Conservation (phyloP, 1,140 invertebrate species). For the Globodera rostochiensis region DNA sequence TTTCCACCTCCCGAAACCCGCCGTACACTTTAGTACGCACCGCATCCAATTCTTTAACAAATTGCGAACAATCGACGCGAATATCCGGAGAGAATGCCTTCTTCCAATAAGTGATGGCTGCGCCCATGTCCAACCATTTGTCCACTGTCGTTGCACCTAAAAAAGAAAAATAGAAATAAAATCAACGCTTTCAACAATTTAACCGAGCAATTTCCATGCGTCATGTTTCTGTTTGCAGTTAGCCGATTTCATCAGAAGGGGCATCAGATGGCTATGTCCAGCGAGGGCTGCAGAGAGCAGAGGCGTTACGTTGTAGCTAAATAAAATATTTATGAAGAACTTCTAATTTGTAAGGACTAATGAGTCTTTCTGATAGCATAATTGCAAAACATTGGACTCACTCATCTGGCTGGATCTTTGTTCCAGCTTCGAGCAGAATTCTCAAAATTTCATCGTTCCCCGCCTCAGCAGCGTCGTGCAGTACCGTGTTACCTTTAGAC, state of each 20-base stretch:
- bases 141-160: conserved; percentile 48
- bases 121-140: conserved; percentile 48
- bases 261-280: conserved; percentile 40
- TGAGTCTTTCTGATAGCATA: background rate
- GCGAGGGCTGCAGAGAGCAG: conserved; percentile 72
- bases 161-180: conserved; percentile 21
- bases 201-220: conserved; percentile 52
- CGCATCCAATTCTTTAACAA: conserved; percentile 24
- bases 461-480: conserved; percentile 85
- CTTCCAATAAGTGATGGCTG: conserved; percentile 40
- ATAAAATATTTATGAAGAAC: background rate
- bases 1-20: conserved; percentile 33
- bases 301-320: conserved; percentile 88
- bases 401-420: conserved; percentile 77
- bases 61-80: conserved; percentile 18
- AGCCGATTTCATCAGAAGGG: conserved; percentile 25
- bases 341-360: background rate
- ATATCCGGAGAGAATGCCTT: conserved; percentile 34
- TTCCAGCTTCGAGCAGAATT: conserved; percentile 82
- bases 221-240: conserved; percentile 37
- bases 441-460: conserved; percentile 81
- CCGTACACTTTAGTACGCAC: conserved; percentile 41
- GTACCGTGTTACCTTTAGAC: conserved; percentile 84
- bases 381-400: background rate
- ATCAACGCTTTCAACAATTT: background rate